Conservation (phyloP, 2,113 vertebrate genomes). For the Channa argus region DNA sequence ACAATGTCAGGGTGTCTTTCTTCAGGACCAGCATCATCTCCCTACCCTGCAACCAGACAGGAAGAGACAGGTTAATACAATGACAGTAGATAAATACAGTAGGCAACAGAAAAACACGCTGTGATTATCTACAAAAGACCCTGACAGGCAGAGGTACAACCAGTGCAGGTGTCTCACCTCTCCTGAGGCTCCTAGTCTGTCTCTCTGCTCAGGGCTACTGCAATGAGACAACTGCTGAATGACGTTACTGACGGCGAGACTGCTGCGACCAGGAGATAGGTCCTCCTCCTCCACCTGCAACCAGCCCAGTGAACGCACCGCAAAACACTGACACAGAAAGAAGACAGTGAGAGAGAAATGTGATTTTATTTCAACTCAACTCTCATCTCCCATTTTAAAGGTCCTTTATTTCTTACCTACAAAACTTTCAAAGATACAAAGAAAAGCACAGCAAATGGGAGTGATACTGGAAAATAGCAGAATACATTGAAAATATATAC, state of each 20-base stretch:
- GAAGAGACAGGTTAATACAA: no score
- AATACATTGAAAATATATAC: no score
- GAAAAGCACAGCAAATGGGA: no score
- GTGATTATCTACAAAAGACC: background rate
- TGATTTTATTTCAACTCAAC: no score
- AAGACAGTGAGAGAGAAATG: no score
- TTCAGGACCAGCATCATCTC: slow-evolving; percentile 97
- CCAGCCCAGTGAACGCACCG: slow-evolving; percentile 95
- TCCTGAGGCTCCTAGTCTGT: slow-evolving; percentile 82
- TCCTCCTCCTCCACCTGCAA: slow-evolving; percentile 97
- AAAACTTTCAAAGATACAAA: no score
- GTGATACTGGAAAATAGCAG: no score
- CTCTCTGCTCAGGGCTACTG: slow-evolving; percentile 79
- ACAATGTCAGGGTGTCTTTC: slow-evolving; percentile 92
- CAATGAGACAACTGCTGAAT: slow-evolving; percentile 96
- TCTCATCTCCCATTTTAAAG: no score
- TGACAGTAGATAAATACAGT: no score
- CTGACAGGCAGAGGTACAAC: background rate
- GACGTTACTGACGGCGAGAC: slow-evolving; percentile 94
- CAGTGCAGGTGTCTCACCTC: slow-evolving; percentile 84
- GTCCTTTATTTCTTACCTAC: no score
- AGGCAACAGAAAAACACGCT: background rate
- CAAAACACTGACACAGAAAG: slow-evolving; percentile 86
- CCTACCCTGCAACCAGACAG: slow-evolving; percentile 84
- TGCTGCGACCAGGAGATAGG: slow-evolving; percentile 94